Base-by-base conservation (phyloP, 2,113 vertebrate genomes). In the Hemiscyllium ocellatum region DNA sequence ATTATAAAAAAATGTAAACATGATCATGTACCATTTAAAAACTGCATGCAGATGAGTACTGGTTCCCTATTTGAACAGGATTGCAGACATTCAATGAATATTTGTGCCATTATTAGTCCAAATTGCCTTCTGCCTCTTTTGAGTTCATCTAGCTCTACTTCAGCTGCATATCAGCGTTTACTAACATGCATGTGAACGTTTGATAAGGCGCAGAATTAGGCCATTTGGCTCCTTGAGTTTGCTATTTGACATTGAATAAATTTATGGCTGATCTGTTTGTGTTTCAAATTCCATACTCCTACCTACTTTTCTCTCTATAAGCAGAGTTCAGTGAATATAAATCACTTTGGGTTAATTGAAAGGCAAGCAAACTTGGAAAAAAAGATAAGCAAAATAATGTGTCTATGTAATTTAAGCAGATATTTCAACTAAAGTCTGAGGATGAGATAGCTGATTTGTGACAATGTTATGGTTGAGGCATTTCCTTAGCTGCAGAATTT, bases 91-190 rank as follows among this genome's bases (percentile, higher is more conserved):
- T 90, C 29, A 90, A 29, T 90, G 52, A 90, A 65, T 65, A 61
- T 65, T 90, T 90, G 87, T 90, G 87, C 52, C 29, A 33, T 56
- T 90, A 90, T 61, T 90, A n/a, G 33, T 90, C 26, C 87, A 65
- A 61, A 56, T 22, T 94, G 22, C 42, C 20, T 66, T 29, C 24
- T 47, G 65, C 66, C 37, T 94, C 3, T 33, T 94, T 94, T 50
- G 52, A 12, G 61, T 69, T 94, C 0, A 69, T 47, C 93, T 47
- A 3, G 87, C 2, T n/a, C 91, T 94, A 47, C 42, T 26, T 70
- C 93, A 68, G 37, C 66, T 70, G 93, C 19, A 50, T 94, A 66
- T 66, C 66, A 69, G 66, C 50, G 61, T 70, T 61, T 61, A 61
- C 1, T 7, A 61, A 61, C 56, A 61, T 61, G 56, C 56, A 10